Base-by-base conservation (phyloP, 2,113 vertebrate genomes). In the Pterocles gutturalis region DNA sequence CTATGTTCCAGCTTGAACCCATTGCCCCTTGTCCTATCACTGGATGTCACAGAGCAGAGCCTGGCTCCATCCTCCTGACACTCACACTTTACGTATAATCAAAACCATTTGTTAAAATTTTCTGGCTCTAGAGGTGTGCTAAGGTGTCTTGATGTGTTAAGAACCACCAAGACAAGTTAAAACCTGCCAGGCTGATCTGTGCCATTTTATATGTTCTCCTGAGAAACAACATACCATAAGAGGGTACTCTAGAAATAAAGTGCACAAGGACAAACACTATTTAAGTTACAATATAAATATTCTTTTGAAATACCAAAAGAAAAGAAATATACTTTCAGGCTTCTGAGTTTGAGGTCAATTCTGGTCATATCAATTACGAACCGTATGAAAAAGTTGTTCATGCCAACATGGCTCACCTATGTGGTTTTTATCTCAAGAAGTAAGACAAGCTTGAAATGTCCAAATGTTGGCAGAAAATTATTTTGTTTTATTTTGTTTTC, bases 401-500 rank as follows among this genome's bases (percentile, higher is more conserved):
- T 31, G 19, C 22, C 49, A 85, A 75, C 41, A 53, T 54, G 19
- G 90, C 54, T 77, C 86, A 83, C 43, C 18, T 43, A 22, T 49
- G 4, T 31, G 10, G 17, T 82, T 73, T 80, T 54, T 80, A 57
- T 76, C 28, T 87, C 10, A 0, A 70, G 17, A 11, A 80, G 20
- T 33, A 72, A 86, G 58, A 73, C 20, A 83, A 72, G 31, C 36
- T 41, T 76, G 75, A 86, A 90, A 88, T 36, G n/a, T 20, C 29
- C 65, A 87, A 64, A 95, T 45, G 7, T 36, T 75, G 20, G 7
- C 61, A 82, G 49, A 91, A 89, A 77, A 54, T 61, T 31, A 69
- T 93, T 87, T 91, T 79, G 24, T 78, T 80, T 61, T 31, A 69
- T 93, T 87, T 91, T 79, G 24, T 78, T 80, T 91, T 73, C 58